Evolutionary conservation across 2,797 vertebrate species (phyloP).

Genomic region (Takifugu ocellatus): DNA sequence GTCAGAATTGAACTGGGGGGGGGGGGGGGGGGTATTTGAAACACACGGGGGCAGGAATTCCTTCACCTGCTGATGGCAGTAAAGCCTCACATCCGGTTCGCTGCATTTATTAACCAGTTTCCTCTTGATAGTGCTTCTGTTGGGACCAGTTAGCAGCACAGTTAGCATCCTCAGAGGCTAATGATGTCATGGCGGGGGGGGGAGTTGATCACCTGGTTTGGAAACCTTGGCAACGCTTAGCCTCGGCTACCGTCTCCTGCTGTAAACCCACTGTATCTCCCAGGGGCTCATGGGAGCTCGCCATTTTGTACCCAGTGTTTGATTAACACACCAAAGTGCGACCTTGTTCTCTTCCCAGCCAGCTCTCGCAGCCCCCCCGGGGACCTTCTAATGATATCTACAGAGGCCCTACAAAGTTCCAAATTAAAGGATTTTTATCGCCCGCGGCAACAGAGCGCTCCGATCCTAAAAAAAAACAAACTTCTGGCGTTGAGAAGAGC

Average conservation of each 20-base stretch:
- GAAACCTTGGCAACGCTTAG: too few relatives aligned
- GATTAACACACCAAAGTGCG: slow-evolving; percentile 34
- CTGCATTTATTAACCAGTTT: too few relatives aligned
- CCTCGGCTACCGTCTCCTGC: slow-evolving; percentile 2
- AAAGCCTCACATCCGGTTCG: slow-evolving; percentile 1
- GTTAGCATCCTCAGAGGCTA: too few relatives aligned
- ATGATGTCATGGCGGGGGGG: background rate
- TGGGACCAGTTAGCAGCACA: too few relatives aligned
- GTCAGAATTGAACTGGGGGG: too few relatives aligned
- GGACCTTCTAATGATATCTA: slow-evolving; percentile 11
- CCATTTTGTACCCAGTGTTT: slow-evolving; percentile 5
- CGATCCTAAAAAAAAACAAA: slow-evolving; percentile 10
- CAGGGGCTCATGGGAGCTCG: background rate
- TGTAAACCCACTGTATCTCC: background rate
- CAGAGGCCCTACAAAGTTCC: slow-evolving; percentile 3
- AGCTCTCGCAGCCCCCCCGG: background rate
- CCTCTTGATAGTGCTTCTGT: too few relatives aligned
- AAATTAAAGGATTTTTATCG: background rate
- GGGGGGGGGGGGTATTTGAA: slow-evolving; percentile 1
- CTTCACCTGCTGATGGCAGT: slow-evolving; percentile 10
- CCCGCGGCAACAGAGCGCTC: slow-evolving; percentile 5
- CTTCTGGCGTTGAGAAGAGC: slow-evolving; percentile 10
- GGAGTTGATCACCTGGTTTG: background rate
- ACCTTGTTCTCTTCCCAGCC: slow-evolving; percentile 13
- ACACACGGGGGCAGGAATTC: slow-evolving; percentile 9